Evolutionary conservation across 2,113 vertebrate genomes (phyloP).

Genomic region (Antechinus flavipes): DNA sequence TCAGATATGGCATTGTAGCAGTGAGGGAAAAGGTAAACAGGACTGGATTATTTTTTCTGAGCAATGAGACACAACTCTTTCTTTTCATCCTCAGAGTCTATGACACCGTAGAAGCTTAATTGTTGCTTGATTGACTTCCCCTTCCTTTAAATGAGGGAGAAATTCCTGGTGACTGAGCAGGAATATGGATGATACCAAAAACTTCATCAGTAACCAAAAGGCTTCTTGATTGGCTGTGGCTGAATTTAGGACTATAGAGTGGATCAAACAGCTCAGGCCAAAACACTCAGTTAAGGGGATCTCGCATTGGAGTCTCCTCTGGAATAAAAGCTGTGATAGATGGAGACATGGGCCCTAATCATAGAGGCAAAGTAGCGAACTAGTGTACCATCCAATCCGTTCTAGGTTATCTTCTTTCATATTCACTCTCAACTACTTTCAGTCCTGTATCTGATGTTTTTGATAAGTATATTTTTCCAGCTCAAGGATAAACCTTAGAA

Average conservation of each 20-base stretch:
- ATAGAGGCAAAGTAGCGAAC: background rate
- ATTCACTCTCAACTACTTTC: background rate
- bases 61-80: background rate
- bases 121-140: background rate
- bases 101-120: background rate
- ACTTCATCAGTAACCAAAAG: background rate
- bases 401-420: background rate
- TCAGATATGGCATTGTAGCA: background rate
- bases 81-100: background rate
- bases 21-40: background rate
- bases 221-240: background rate
- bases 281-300: background rate
- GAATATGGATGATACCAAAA: background rate
- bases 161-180: background rate
- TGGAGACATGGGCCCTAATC: background rate
- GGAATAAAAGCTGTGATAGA: background rate
- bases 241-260: background rate
- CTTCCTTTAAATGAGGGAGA: background rate
- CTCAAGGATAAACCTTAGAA: background rate
- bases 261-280: background rate
- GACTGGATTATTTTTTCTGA: background rate
- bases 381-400: background rate
- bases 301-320: background rate
- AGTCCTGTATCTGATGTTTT: background rate
- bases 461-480: too few species aligned